A percentile compares a stretch with the other conserved stretches of the same genome.
Conservation (phyloP, 2,797 vertebrate species). For the Myiothlypis chrysogaster region DNA sequence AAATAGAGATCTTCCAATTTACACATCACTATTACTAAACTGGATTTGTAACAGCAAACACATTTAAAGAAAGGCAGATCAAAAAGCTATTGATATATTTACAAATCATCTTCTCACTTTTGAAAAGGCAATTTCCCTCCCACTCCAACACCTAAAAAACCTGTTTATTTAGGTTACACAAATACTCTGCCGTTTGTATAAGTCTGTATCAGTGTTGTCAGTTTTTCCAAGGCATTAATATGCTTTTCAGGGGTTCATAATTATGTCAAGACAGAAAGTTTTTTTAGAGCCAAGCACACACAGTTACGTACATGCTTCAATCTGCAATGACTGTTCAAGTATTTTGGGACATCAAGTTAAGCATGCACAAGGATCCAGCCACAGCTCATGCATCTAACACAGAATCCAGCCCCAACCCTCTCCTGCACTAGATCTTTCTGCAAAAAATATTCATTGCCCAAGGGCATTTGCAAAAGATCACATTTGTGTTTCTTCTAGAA, state of each 20-base stretch:
- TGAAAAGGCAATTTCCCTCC: constrained; percentile 23
- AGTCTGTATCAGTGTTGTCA: not conserved
- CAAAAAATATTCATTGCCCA: not conserved
- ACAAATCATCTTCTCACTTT: constrained; percentile 9
- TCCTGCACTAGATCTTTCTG: not conserved
- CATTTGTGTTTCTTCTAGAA: not conserved
- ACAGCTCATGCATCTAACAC: not conserved
- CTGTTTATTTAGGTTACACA: constrained; percentile 16
- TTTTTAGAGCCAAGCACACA: constrained; percentile 34
- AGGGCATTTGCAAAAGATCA: not conserved
- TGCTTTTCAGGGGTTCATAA: not conserved
- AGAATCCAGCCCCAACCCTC: not conserved
- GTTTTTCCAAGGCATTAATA: constrained; percentile 18
- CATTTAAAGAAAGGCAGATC: constrained; percentile 26
- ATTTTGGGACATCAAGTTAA: not conserved
- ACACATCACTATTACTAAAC: not conserved
- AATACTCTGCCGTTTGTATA: not conserved
- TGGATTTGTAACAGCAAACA: not conserved
- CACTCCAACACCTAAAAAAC: not conserved
- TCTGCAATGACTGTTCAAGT: not conserved
- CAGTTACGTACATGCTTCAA: constrained; percentile 3
- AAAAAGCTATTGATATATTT: constrained; percentile 23
- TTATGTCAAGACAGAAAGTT: constrained; percentile 15
- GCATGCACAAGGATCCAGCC: not conserved
- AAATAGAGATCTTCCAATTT: constrained; percentile 1